phyloP scores from a whole-genome alignment of 2,113 vertebrate genomes.

The Atractosteus spatula region DNA sequence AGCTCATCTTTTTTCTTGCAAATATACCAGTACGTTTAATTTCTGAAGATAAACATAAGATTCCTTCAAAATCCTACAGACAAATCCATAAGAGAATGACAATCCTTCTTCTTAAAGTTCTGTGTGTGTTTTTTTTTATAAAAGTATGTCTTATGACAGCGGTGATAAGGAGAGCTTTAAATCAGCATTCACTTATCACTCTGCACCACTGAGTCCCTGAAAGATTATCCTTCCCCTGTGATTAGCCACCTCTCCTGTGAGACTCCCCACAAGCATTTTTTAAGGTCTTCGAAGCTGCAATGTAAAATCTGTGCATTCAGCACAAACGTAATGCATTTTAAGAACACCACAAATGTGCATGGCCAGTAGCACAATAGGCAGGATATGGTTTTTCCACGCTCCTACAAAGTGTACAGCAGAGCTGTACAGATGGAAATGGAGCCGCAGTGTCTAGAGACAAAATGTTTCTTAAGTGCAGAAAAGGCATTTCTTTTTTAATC shows the following conservation, averaged over 20 bases:
- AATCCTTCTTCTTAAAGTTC: too few species aligned
- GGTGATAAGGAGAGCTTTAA: slow-evolving; percentile 30
- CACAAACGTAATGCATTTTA: slow-evolving; percentile 61
- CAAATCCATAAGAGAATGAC: neutral
- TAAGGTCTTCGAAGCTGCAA: slow-evolving; percentile 64
- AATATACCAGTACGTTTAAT: too few species aligned
- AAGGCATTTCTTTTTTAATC: slow-evolving; percentile 62
- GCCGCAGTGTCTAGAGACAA: slow-evolving; percentile 72
- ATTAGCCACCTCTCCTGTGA: slow-evolving; percentile 35
- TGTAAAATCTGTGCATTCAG: slow-evolving; percentile 72
- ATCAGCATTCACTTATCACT: slow-evolving; percentile 46
- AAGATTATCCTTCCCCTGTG: slow-evolving; percentile 55
- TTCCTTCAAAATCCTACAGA: neutral
- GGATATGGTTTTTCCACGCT: slow-evolving; percentile 87
- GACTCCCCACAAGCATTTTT: slow-evolving; percentile 54
- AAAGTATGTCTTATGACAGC: slow-evolving; percentile 29
- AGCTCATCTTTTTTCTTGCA: too few species aligned
- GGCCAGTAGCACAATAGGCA: slow-evolving; percentile 63
- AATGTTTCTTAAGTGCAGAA: slow-evolving; percentile 69
- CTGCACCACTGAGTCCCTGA: slow-evolving; percentile 37
- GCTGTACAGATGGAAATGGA: slow-evolving; percentile 80
- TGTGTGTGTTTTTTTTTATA: slow-evolving; percentile 9
- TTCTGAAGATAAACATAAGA: too few species aligned
- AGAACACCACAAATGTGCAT: slow-evolving; percentile 64
- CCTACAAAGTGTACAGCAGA: slow-evolving; percentile 70